phyloP scores from a whole-genome alignment of 2,888 invertebrate species.

The Lycaena phlaeas region DNA sequence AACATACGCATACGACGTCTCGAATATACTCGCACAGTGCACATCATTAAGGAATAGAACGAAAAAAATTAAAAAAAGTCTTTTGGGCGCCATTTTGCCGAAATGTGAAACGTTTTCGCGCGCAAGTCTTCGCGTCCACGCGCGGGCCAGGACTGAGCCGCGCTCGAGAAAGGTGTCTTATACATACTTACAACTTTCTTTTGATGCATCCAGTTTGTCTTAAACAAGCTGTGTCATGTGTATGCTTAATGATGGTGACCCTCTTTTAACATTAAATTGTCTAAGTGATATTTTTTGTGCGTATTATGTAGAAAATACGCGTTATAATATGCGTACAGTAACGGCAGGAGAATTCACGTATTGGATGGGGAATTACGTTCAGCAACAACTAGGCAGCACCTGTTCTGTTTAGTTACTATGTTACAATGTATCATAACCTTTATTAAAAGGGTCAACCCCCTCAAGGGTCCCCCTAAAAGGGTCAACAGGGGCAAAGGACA shows the following conservation, averaged over 20 bases:
- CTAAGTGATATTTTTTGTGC: background rate
- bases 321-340: no score
- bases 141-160: constrained; percentile 44
- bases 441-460: no score
- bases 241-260: constrained; percentile 7
- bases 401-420: no score
- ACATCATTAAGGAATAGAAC: constrained; percentile 30
- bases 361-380: no score
- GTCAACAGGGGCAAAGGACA: no score
- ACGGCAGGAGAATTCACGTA: no score
- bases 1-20: constrained; percentile 53
- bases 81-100: constrained; percentile 39
- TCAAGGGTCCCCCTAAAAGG: no score
- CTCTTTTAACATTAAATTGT: background rate
- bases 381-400: no score
- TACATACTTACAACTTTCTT: constrained; percentile 28
- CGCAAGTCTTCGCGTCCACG: constrained; percentile 27
- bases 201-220: constrained; percentile 11
- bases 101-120: constrained; percentile 20
- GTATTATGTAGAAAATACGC: background rate
- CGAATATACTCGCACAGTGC: constrained; percentile 47
- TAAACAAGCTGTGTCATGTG: constrained; percentile 1
- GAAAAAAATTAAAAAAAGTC: constrained; percentile 31
- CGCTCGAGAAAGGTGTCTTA: constrained; percentile 25
- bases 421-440: no score